Base-by-base conservation (phyloP, 2,888 invertebrate species). In the Timandra comae region DNA sequence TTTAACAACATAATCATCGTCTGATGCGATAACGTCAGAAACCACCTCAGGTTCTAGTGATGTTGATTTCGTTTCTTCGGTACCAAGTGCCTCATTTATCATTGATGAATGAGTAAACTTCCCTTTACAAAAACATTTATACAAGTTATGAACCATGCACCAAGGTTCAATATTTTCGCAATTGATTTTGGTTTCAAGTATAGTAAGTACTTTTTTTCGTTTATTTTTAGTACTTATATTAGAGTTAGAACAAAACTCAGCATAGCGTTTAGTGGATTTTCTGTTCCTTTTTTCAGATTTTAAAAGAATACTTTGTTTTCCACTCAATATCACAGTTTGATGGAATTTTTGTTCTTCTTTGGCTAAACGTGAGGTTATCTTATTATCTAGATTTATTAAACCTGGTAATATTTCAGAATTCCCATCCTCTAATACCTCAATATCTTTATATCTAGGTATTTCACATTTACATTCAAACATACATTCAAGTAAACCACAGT, bases 321-420 rank as follows among this genome's bases (percentile, higher is more conserved):
- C 89, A 6, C 89, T 88, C 24, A 90, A 71, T 33, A 92, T 89
- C 12, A 92, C 87, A 3, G 92, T 92, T 51, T 91, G 91, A 8
- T 90, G 91, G 66, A 92, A 92, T 56, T 91, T 91, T 62, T 89
- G 87, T 63, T 92, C 92, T 54, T 90, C 90, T 63, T 88, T 90
- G 0, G 91, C 89, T 39, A 92, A 70, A 35, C 88, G 86, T 25
- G 64, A 73, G 51, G 86, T 87, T 0, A 81, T 80, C 56, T 86
- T 75, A 46, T 80, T 78, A 42, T 88, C 81, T 30, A 89, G 56
- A 47, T 74, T 73, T 19, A 77, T 43, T 29, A 87, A 59, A 0
- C 68, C 72, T 1, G 75, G 70, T 33, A 79, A 50, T 24, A 67
- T 35, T 31, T 71, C 65, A 13, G 56, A 41, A 45, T 52, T 58